phyloP scores from a whole-genome alignment of 2,797 vertebrate genomes.

The Esox masquinongy region DNA sequence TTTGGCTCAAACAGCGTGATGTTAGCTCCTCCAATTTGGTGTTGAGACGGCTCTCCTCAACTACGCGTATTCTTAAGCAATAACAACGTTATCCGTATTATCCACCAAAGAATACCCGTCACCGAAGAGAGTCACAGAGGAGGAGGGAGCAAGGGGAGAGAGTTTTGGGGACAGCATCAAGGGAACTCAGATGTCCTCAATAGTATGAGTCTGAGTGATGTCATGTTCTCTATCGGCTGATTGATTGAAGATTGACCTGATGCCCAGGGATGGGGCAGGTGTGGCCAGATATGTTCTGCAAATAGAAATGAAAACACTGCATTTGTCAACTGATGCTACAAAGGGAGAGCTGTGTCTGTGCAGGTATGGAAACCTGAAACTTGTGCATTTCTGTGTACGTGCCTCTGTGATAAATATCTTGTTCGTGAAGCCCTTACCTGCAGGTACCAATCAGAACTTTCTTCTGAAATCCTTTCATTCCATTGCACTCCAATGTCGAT shows the following conservation, averaged over 20 bases:
- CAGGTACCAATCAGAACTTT: neutral
- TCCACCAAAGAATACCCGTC: constrained; percentile 93
- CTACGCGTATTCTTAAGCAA: constrained; percentile 94
- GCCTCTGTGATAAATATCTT: neutral
- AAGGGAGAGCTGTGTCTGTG: neutral
- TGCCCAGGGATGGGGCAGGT: no score
- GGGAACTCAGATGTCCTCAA: no score
- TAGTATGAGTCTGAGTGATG: no score
- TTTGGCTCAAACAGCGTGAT: constrained; percentile 1
- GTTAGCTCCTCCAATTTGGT: constrained; percentile 6
- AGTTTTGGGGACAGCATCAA: constrained; percentile 81
- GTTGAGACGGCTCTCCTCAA: constrained; percentile 85
- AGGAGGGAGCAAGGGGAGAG: neutral
- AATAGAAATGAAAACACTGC: no score
- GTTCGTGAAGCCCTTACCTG: neutral
- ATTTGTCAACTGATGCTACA: no score
- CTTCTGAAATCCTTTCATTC: neutral
- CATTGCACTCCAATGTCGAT: neutral
- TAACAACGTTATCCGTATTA: constrained; percentile 94
- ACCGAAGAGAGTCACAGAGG: constrained; percentile 82
- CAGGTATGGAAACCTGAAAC: no score
- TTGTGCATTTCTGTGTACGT: no score
- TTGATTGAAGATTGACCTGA: no score
- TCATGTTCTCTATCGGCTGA: no score
- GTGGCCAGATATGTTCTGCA: no score